These are phyloP conservation scores for Cathartes aura DNA, from an alignment of 2,113 vertebrate genomes.

Conservation along the genomic window DNA sequence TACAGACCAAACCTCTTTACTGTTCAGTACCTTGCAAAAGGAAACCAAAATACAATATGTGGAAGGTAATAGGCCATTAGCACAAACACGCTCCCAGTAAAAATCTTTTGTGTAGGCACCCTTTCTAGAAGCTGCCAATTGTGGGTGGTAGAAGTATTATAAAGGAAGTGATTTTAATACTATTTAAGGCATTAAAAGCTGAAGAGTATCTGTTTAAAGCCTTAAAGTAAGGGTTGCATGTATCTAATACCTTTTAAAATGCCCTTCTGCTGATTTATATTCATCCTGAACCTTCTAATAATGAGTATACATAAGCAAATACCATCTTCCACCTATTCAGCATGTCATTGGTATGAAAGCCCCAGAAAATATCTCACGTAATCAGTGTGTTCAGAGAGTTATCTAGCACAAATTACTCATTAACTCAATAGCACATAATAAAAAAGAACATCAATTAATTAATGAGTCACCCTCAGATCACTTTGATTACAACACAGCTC, in stretches of 20 bases:
- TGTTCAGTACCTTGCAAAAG: slow-evolving; percentile 47
- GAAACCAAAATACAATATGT: slow-evolving; percentile 57
- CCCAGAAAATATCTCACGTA: slow-evolving; percentile 77
- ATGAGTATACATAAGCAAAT: slow-evolving; percentile 60
- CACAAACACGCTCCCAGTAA: slow-evolving; percentile 48
- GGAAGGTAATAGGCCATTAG: slow-evolving; percentile 72
- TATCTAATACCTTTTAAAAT: slow-evolving; percentile 20
- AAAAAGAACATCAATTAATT: slow-evolving; percentile 86
- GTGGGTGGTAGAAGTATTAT: slow-evolving; percentile 37
- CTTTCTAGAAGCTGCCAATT: slow-evolving; percentile 62
- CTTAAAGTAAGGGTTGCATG: slow-evolving; percentile 28
- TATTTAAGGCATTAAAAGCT: slow-evolving; percentile 35
- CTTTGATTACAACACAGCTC: slow-evolving; percentile 75
- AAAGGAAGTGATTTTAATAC: slow-evolving; percentile 56
- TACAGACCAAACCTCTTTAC: slow-evolving; percentile 64
- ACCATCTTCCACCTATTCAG: slow-evolving; percentile 61
- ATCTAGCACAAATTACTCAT: slow-evolving; percentile 85
- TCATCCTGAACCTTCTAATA: slow-evolving; percentile 46
- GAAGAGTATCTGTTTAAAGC: slow-evolving; percentile 34
- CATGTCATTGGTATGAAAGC: slow-evolving; percentile 70
- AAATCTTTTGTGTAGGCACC: slow-evolving; percentile 58
- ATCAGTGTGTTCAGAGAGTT: slow-evolving; percentile 83
- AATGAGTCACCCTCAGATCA: slow-evolving; percentile 81
- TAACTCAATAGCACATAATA: slow-evolving; percentile 84
- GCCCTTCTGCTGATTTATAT: slow-evolving; percentile 46